Conservation (phyloP, 1,140 invertebrate species). For the Proales similis region DNA sequence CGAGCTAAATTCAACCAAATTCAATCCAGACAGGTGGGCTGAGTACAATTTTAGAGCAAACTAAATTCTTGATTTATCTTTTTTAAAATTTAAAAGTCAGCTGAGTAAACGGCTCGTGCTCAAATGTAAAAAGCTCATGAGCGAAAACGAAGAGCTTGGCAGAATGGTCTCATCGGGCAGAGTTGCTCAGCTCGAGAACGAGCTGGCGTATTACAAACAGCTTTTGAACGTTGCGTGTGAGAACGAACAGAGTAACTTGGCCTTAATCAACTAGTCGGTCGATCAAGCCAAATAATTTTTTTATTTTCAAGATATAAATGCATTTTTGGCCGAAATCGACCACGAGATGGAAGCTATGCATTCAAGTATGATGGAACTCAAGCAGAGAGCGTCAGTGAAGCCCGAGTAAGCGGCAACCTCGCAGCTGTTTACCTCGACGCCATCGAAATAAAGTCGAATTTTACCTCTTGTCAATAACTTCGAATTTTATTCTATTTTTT, state of each 20-base stretch:
- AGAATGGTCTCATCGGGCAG: constrained; percentile 87
- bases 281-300: neutral
- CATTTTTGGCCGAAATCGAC: constrained; percentile 28
- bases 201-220: constrained; percentile 85
- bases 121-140: constrained; percentile 86
- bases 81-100: constrained; percentile 52
- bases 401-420: too few species aligned
- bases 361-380: constrained; percentile 15
- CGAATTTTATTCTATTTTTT: too few species aligned
- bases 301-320: constrained; percentile 13
- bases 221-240: constrained; percentile 30
- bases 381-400: too few species aligned
- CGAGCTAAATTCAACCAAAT: constrained; percentile 26
- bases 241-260: constrained; percentile 32
- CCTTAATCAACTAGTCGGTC: neutral
- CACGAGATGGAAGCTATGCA: constrained; percentile 36
- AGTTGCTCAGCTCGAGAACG: constrained; percentile 87
- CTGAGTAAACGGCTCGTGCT: constrained; percentile 95
- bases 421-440: too few species aligned
- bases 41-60: neutral
- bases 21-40: neutral
- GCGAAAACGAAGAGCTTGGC: constrained; percentile 95
- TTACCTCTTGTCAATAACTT: too few species aligned
- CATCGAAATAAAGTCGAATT: too few species aligned
- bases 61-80: neutral